These are phyloP conservation scores for Cosmia pyralina DNA, from an alignment of 2,888 invertebrate species.

Conservation along the genomic window DNA sequence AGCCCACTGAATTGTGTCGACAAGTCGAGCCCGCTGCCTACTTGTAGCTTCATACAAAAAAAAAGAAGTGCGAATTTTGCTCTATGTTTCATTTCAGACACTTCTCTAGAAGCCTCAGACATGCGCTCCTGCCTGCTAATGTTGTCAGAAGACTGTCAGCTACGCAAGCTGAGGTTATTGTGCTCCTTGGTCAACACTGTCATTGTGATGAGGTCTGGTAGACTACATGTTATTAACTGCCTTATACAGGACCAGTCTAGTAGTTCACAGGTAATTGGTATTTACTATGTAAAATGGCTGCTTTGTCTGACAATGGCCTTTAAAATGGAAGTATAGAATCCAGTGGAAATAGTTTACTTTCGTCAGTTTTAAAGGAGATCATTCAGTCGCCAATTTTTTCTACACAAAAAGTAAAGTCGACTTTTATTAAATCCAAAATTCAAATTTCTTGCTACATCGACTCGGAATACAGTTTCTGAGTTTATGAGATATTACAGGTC, in stretches of 20 bases:
- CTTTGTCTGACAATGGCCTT: no score
- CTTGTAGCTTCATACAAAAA: no score
- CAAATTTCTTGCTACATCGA: neutral
- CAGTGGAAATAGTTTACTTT: neutral
- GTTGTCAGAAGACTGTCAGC: conserved; percentile 76
- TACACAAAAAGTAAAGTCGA: neutral
- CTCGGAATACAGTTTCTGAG: no score
- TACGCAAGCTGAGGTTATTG: conserved; percentile 76
- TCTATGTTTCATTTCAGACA: conserved; percentile 67
- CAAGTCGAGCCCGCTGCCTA: no score
- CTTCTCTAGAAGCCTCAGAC: conserved; percentile 77
- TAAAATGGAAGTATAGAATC: neutral
- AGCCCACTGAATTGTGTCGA: no score
- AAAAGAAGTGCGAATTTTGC: neutral
- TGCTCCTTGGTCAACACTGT: conserved; percentile 80
- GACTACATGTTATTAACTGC: conserved; percentile 73
- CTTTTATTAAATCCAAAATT: neutral
- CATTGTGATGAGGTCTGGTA: conserved; percentile 75
- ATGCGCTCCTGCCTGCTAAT: conserved; percentile 83
- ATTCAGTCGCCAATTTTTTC: neutral
- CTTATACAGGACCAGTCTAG: conserved; percentile 74
- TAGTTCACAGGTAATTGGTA: conserved; percentile 73
- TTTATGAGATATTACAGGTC: neutral
- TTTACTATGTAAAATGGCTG: neutral
- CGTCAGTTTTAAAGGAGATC: neutral